Percentiles rank a stretch among this genome's conserved stretches.
These are phyloP conservation scores for Xenotilapia caudafasciata DNA, from an alignment of 2,113 vertebrate species.

Conservation along the genomic window DNA sequence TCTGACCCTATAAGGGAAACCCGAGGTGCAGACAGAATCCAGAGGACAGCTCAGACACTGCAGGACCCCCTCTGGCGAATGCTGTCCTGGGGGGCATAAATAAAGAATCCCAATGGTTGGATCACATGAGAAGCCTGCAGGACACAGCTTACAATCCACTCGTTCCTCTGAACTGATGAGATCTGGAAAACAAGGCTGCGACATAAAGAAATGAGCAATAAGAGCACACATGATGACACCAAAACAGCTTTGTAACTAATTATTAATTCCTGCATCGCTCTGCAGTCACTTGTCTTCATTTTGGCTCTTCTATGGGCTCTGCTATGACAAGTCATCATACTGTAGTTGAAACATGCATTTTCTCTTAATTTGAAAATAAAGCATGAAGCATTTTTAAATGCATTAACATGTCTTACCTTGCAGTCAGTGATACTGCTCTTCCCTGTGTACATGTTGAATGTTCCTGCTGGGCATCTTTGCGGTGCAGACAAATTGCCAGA, in stretches of 20 bases:
- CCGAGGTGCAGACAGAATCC: slow-evolving; percentile 70
- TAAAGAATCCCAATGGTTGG: slow-evolving; percentile 40
- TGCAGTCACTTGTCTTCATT: not conserved
- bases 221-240: not conserved
- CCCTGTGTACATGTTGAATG: slow-evolving; percentile 67
- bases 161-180: slow-evolving; percentile 74
- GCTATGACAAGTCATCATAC: not conserved
- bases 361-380: not conserved
- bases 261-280: not conserved
- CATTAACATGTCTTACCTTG: slow-evolving; percentile 65
- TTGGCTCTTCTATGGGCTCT: not conserved
- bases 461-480: slow-evolving; percentile 68
- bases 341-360: not conserved
- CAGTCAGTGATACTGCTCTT: slow-evolving; percentile 64
- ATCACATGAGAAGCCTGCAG: slow-evolving; percentile 77
- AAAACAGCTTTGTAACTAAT: not conserved
- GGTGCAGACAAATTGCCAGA: slow-evolving; percentile 66
- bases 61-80: slow-evolving; percentile 74
- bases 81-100: slow-evolving; percentile 71
- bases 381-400: not conserved
- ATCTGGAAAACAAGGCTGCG: slow-evolving; percentile 75
- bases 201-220: not conserved
- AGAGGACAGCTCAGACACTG: slow-evolving; percentile 73
- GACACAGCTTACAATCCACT: slow-evolving; percentile 73
- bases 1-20: slow-evolving; percentile 66